Conservation (phyloP, 2,888 invertebrate species). For the Orthonevra nobilis region DNA sequence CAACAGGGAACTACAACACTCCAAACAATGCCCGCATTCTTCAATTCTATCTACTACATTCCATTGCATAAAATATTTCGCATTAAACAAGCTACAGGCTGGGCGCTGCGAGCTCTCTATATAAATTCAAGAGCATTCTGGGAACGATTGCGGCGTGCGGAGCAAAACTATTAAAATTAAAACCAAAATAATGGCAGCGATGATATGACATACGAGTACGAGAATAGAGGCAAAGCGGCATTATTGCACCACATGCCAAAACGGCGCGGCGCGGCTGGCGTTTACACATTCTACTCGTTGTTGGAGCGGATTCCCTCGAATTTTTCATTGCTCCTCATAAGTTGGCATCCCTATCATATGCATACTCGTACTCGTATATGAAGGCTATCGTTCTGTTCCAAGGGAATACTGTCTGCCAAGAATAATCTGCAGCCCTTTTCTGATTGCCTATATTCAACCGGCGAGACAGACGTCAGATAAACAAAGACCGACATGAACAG, state of each 20-base stretch:
- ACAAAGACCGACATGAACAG: too few species aligned
- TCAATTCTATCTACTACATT: conserved; percentile 25
- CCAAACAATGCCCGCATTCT: conserved; percentile 64
- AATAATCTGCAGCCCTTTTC: conserved; percentile 24
- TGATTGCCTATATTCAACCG: not conserved
- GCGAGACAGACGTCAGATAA: conserved; percentile 60
- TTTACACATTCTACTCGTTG: conserved; percentile 27
- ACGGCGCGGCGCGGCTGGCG: conserved; percentile 8
- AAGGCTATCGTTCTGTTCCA: not conserved
- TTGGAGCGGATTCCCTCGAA: not conserved
- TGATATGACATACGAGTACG: conserved; percentile 58
- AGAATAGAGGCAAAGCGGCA: too few species aligned
- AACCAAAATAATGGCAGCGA: conserved; percentile 64
- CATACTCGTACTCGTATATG: too few species aligned
- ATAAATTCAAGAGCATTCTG: conserved; percentile 49
- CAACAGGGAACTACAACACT: not conserved
- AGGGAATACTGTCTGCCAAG: conserved; percentile 39
- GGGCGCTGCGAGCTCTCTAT: conserved; percentile 51
- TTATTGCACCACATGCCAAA: conserved; percentile 54
- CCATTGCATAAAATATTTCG: conserved; percentile 61
- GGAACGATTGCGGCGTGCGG: conserved; percentile 8
- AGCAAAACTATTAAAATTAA: conserved; percentile 48
- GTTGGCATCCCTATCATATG: conserved; percentile 19
- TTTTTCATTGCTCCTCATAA: not conserved
- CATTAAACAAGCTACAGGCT: conserved; percentile 55